A percentile compares a stretch with the other conserved stretches of the same genome.
Evolutionary conservation across 2,113 vertebrate species (phyloP).

Genomic region (Prunella himalayana): DNA sequence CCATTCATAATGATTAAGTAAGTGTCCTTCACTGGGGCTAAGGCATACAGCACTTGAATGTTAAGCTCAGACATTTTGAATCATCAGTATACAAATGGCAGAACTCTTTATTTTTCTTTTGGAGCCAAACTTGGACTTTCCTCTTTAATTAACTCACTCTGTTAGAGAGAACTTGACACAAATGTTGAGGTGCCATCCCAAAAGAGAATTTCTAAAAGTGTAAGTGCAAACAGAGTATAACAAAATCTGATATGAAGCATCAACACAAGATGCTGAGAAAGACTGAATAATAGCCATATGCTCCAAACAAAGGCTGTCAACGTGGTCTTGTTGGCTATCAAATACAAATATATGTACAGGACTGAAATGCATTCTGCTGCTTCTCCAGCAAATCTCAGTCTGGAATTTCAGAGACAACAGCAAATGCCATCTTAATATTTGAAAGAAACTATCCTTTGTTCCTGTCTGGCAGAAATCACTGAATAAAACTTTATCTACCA

Average conservation of each 20-base stretch:
- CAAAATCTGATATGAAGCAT: neutral
- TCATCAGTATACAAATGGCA: neutral
- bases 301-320: neutral
- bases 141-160: neutral
- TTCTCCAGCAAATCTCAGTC: neutral
- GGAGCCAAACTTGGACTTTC: neutral
- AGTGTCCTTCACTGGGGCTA: neutral
- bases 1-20: constrained; percentile 8
- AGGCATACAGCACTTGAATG: neutral
- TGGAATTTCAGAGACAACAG: neutral
- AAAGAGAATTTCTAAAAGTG: neutral
- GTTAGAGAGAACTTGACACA: neutral
- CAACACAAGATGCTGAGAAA: neutral
- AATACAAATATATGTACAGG: neutral
- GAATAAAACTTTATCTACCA: neutral
- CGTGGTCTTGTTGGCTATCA: neutral
- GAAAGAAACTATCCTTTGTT: neutral
- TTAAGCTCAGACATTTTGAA: neutral
- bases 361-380: neutral
- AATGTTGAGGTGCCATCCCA: neutral
- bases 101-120: neutral
- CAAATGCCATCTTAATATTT: neutral
- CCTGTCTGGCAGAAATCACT: neutral
- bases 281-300: neutral
- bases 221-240: neutral